These are phyloP conservation scores for Drosophila infuscata DNA, from an alignment of 2,888 invertebrate genomes.

Conservation along the genomic window DNA sequence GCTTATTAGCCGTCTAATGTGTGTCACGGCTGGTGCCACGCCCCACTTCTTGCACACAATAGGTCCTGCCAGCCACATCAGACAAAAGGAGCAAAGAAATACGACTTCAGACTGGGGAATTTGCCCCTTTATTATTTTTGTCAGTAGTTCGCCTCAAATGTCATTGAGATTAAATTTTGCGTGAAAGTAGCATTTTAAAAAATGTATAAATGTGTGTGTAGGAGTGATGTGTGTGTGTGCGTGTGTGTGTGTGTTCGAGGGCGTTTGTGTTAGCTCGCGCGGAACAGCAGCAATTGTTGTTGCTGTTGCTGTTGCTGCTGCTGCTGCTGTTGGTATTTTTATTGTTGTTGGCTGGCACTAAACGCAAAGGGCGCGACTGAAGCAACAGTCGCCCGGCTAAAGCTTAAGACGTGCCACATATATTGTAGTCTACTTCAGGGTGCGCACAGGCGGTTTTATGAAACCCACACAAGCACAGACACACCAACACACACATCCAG, in stretches of 20 bases:
- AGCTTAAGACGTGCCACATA: slow-evolving; percentile 67
- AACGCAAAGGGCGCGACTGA: slow-evolving; percentile 74
- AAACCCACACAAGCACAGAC: slow-evolving; percentile 18
- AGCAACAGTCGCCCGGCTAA: slow-evolving; percentile 68
- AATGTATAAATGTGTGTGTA: slow-evolving; percentile 50
- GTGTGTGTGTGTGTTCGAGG: slow-evolving; percentile 13
- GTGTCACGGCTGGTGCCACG: slow-evolving; percentile 27
- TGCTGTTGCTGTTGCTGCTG: slow-evolving; percentile 33
- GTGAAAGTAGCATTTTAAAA: slow-evolving; percentile 80
- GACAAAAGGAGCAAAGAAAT: slow-evolving; percentile 17
- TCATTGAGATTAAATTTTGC: slow-evolving; percentile 81
- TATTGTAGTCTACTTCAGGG: slow-evolving; percentile 63
- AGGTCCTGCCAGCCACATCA: slow-evolving; percentile 9
- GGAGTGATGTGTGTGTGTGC: not conserved
- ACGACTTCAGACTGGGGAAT: slow-evolving; percentile 8
- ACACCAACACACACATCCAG: slow-evolving; percentile 3
- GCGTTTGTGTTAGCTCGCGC: slow-evolving; percentile 67
- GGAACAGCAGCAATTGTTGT: slow-evolving; percentile 64
- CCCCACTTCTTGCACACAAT: slow-evolving; percentile 13
- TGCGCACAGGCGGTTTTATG: slow-evolving; percentile 48
- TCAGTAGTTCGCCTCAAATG: slow-evolving; percentile 74
- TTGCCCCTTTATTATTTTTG: slow-evolving; percentile 35
- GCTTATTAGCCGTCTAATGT: slow-evolving; percentile 70
- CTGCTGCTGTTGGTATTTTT: slow-evolving; percentile 55
- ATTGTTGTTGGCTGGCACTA: slow-evolving; percentile 67